Base-by-base conservation (phyloP, 2,113 vertebrate species). In the Leucosticte australis region DNA sequence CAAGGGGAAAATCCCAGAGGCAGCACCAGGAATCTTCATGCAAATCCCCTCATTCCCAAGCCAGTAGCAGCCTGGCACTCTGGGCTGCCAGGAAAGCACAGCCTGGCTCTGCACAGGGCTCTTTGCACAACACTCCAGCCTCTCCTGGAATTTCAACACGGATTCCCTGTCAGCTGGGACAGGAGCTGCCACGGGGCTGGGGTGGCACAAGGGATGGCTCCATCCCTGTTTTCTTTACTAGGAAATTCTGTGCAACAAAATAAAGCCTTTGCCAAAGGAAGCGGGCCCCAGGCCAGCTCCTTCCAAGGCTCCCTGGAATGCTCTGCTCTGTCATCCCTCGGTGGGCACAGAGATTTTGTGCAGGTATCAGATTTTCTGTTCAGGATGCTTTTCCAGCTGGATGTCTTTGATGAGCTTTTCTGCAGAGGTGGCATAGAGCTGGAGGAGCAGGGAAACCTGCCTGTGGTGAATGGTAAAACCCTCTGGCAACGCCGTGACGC, bases 401-500 rank as follows among this genome's bases (percentile, higher is more conserved):
- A 31, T 90, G 87, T 74, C 91, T 95, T 82, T 94, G 86, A 93
- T 4, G 35, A 95, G 84, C 62, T 88, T 85, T 71, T 95, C 83
- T 17, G 17, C 81, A 96, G 92, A 90, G 89, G 91, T 97, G 91
- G 93, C 77, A 91, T 9, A 35, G 83, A 90, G 84, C 70, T 52
- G 79, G 85, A 94, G 67, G 64, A 97, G 88, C 15, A 10, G 88
- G 87, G 80, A 97, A 96, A 84, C 89, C 82, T 95, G 80, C 83
- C 68, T 78, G 94, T 14, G 21, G 75, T 64, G 68, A 88, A 87
- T 90, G 95, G 97, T 88, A 96, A 97, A 97, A 94, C 85, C 88
- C 24, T 10, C 83, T 93, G 92, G 94, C 93, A 95, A 81, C 5
- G 8, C 87, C 2, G 39, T 94, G 96, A 95, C 2, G 41, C 88